Base-by-base conservation (phyloP, 2,113 vertebrate species). In the Rhabdomys dilectus region DNA sequence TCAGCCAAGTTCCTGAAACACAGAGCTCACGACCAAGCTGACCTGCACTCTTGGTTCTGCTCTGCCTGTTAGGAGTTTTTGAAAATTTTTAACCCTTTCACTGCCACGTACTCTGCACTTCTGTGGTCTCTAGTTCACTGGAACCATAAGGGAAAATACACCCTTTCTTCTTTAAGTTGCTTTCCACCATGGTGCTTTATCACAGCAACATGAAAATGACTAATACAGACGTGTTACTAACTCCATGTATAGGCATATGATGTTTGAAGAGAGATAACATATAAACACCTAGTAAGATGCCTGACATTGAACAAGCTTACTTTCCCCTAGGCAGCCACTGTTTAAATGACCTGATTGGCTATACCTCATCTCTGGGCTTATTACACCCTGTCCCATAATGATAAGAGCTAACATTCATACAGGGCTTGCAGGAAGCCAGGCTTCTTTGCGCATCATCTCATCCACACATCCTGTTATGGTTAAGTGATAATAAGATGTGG, bases 301-400 rank as follows among this genome's bases (percentile, higher is more conserved):
- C 72, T 48, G 9, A 34, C 19, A 45, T 66, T 24, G 42, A 81
- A 56, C 51, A 4, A 64, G 70, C 78, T 39, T 48, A 60, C 21
- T 26, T 51, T 19, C 45, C 31, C 24, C 3, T 13, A 0, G 4
- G 24, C 0, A 29, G 68, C 15, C 62, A 42, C 9, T 72, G 11
- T 75, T 82, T 68, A 94, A 93, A 53, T 29, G 5, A 45, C 2
- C 24, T 84, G 36, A 5, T 16, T 34, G 56, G 19, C 51, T 45
- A 42, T n/a, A 36, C 73, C 10, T 51, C 42, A 11, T 62, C 12
- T n/a, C 62, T n/a, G 4, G 9, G 34, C 12, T 91, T 87, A 22
- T 45, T 92, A 77, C 15, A 76, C n/a, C 29, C 34, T 91, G 31
- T 13, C 6, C 53, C 62, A 62, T 29, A 24, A 56, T 24, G n/a